Evolutionary conservation across 2,797 vertebrate species (phyloP).

Genomic region (Momotus momota): DNA sequence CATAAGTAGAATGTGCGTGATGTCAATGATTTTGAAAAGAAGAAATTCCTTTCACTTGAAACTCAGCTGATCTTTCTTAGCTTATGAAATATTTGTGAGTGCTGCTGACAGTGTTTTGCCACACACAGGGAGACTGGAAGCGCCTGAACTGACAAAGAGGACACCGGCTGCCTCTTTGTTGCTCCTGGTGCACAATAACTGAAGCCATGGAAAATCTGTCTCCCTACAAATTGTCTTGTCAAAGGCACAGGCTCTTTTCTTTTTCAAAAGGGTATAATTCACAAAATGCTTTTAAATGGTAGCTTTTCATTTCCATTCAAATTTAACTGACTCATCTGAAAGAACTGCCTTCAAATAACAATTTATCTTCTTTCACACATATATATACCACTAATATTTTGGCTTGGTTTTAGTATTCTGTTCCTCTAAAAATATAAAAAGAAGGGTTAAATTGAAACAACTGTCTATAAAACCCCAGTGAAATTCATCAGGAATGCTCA

Average conservation of each 20-base stretch:
- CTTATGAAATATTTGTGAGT: conserved; percentile 38
- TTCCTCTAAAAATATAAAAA: conserved; percentile 40
- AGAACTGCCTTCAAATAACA: background rate
- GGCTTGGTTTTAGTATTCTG: background rate
- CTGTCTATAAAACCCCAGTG: background rate
- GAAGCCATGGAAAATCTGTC: conserved; percentile 27
- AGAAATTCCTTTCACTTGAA: background rate
- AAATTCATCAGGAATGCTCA: conserved; percentile 1
- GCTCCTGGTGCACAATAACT: conserved; percentile 14
- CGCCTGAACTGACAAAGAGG: conserved; percentile 13
- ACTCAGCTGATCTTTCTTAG: background rate
- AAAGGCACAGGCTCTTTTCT: background rate
- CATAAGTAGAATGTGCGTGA: background rate
- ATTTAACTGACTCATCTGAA: conserved; percentile 21
- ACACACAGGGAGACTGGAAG: background rate
- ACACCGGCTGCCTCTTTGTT: conserved; percentile 8
- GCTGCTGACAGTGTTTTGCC: conserved; percentile 18
- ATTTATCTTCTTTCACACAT: conserved; percentile 25
- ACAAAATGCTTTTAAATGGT: conserved; percentile 17
- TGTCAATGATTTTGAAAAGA: background rate
- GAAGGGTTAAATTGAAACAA: conserved; percentile 31
- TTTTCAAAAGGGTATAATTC: background rate
- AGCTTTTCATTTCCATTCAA: conserved; percentile 33
- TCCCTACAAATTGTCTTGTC: conserved; percentile 31
- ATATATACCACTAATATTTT: conserved; percentile 8